Evolutionary conservation across 2,888 invertebrate species (phyloP).

Genomic region (Metellina segmentata): DNA sequence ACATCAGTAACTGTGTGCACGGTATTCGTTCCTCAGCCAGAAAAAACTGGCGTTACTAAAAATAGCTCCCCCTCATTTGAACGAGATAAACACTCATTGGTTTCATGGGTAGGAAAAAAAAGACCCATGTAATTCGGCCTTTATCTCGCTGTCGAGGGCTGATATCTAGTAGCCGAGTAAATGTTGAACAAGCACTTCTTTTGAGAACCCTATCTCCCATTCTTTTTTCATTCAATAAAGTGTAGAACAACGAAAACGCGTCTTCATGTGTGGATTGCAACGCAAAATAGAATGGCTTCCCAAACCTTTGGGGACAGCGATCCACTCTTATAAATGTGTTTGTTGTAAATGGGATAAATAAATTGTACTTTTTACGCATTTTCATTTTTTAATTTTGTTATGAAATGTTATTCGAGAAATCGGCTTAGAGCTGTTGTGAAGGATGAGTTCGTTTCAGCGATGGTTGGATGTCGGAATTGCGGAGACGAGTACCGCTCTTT

Average conservation of each 20-base stretch:
- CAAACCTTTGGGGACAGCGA: neutral
- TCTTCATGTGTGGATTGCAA: neutral
- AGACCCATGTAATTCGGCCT: conserved; percentile 18
- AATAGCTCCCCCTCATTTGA: conserved; percentile 2
- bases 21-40: too few relatives aligned
- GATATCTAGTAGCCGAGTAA: conserved; percentile 25
- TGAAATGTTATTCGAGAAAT: too few relatives aligned
- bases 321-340: neutral
- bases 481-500: too few relatives aligned
- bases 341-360: too few relatives aligned
- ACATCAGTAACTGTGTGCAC: too few relatives aligned
- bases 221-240: neutral
- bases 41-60: neutral
- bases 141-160: neutral
- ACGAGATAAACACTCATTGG: conserved; percentile 29
- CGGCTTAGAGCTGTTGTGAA: too few relatives aligned
- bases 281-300: neutral
- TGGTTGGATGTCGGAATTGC: too few relatives aligned
- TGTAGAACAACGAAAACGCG: neutral
- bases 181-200: conserved; percentile 30
- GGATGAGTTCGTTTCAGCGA: too few relatives aligned
- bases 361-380: too few relatives aligned
- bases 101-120: neutral
- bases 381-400: too few relatives aligned
- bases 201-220: neutral